phyloP scores from a whole-genome alignment of 2,113 vertebrate species.

The Irena cyanogastra region DNA sequence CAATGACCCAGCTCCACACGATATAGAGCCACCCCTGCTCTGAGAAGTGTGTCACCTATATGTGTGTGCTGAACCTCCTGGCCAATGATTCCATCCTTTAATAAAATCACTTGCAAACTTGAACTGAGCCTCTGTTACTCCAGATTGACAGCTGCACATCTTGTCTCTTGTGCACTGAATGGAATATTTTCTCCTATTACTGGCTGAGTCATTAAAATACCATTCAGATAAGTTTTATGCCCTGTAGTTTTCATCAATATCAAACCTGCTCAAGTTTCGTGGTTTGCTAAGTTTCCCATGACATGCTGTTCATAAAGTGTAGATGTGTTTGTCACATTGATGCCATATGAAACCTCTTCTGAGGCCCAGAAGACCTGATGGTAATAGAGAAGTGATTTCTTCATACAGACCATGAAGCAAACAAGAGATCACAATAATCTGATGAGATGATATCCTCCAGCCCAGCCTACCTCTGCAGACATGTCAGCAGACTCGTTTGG shows the following conservation, averaged over 20 bases:
- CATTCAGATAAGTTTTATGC: background rate
- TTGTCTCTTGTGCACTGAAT: background rate
- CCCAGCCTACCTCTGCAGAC: slow-evolving; percentile 2
- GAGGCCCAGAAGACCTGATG: background rate
- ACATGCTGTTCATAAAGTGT: background rate
- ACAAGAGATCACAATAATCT: slow-evolving; percentile 24
- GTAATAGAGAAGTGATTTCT: slow-evolving; percentile 24
- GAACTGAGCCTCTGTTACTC: background rate
- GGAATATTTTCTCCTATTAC: background rate
- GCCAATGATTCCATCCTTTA: background rate
- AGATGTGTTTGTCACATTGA: background rate
- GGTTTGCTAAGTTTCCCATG: background rate
- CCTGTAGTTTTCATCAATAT: background rate
- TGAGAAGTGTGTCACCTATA: background rate
- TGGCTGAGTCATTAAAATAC: background rate
- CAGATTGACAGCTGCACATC: background rate
- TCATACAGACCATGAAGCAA: slow-evolving; percentile 23
- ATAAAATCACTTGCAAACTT: background rate
- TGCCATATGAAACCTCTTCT: background rate
- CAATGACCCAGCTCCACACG: background rate
- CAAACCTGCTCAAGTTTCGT: background rate
- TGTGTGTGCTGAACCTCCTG: background rate
- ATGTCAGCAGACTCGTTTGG: slow-evolving; percentile 29
- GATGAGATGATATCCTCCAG: slow-evolving; percentile 10
- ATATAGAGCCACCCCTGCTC: background rate